Base-by-base conservation (phyloP, 30 jellyfish, hydroid and myxozoan genomes). In the Rhopilema esculentum region DNA sequence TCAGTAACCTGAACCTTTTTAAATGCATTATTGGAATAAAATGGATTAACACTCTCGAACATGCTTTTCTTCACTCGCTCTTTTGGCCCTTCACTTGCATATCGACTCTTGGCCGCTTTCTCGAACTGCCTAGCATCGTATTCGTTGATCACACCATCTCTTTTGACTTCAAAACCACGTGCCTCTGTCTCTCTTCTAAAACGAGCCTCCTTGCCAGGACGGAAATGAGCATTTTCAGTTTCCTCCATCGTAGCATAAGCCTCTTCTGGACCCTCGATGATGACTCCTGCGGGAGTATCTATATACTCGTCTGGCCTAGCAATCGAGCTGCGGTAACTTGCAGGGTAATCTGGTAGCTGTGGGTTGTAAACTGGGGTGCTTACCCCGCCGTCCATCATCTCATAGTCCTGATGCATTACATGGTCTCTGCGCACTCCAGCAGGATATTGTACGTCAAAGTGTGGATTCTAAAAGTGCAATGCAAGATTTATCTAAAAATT, bases 1-100 rank as follows among this genome's bases (percentile, higher is more conserved):
- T 89, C 97, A 27, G 97, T 97, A 1, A 95, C 98, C 79, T 95
- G 99, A 20, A 95, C 99, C 73, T 95, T 95, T 72, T 95, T 95
- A 68, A 40, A 83, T 53, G 91, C 87, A 50, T 84, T 84, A 33
- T 27, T 68, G 8, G 50, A 61, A 68, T 31, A 80, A 49, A 64
- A 80, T n/a, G 75, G 90, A 66, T 72, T 66, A 57, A 52, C 63
- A 20, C 31, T 75, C 32, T 80, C 90, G 63, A 27, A 80, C 21
- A 66, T 73, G 87, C 50, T 66, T 33, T 72, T 50, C 53, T 72
- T 65, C 31, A 53, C 49, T 22, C 49, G 29, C 23, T 79, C 80
- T 8, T 61, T 32, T n/a, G 70, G 80, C 15, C 71, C 19, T 22
- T 48, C 89, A 6, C 12, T 40, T 17, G 89, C 31, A 33, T 32